Percentiles rank a stretch among this genome's conserved stretches.
phyloP scores from a whole-genome alignment of 1,140 invertebrate genomes.

The Heliconius nattereri region DNA sequence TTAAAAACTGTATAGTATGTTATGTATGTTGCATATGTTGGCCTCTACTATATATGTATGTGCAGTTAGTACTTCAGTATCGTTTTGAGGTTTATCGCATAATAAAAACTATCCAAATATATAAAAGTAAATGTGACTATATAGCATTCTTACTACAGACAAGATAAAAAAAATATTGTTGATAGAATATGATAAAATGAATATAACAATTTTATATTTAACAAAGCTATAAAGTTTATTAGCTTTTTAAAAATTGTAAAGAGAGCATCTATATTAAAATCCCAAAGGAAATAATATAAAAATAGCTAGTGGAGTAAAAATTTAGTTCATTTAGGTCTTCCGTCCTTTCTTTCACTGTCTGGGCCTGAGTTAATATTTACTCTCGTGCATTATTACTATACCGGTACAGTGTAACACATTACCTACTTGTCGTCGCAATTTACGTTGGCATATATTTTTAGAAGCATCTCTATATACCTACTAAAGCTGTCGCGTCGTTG shows the following conservation, averaged over 20 bases:
- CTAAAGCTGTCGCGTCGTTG: too few relatives aligned
- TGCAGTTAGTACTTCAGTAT: too few relatives aligned
- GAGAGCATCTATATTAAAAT: not conserved
- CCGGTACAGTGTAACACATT: constrained; percentile 61
- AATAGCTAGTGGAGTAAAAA: constrained; percentile 42
- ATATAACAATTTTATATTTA: not conserved
- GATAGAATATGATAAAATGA: too few relatives aligned
- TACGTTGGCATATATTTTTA: not conserved
- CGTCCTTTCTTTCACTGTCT: constrained; percentile 54
- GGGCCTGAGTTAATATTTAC: constrained; percentile 73
- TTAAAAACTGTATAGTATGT: not conserved
- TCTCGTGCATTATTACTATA: constrained; percentile 72
- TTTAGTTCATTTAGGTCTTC: constrained; percentile 47
- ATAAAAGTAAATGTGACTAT: too few relatives aligned
- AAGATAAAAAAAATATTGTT: too few relatives aligned
- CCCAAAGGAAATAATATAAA: constrained; percentile 7
- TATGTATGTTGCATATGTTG: too few relatives aligned
- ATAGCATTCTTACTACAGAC: too few relatives aligned
- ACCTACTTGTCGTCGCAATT: not conserved
- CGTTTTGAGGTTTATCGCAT: too few relatives aligned
- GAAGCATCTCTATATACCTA: not conserved
- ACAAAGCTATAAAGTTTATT: not conserved
- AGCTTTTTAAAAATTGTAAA: not conserved
- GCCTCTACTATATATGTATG: too few relatives aligned
- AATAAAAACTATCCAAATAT: too few relatives aligned